These are phyloP conservation scores for Larimichthys polyactis DNA, from an alignment of 2,113 vertebrate species.

Conservation along the genomic window DNA sequence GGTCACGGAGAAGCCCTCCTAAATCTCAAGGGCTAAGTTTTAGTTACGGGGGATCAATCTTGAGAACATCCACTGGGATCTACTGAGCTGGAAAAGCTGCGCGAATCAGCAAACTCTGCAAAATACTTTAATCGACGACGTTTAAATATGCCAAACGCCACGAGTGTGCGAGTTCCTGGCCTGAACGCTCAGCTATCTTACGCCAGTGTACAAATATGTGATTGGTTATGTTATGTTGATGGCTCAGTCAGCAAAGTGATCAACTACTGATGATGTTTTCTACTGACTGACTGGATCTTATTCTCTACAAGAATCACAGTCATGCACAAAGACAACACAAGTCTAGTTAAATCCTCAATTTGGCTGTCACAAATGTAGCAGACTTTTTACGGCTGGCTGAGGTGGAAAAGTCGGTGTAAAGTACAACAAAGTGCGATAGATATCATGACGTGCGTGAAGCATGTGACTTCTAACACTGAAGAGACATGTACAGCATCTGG, in stretches of 20 bases:
- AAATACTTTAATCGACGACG: not conserved
- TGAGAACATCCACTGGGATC: not conserved
- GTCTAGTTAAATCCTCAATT: too few relatives aligned
- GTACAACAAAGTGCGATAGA: too few relatives aligned
- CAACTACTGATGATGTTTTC: not conserved
- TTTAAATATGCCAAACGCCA: too few relatives aligned
- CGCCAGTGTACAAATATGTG: not conserved
- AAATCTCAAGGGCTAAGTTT: not conserved
- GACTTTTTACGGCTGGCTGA: not conserved
- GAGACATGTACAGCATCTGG: too few relatives aligned
- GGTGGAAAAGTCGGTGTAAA: not conserved
- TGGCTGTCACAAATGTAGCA: not conserved
- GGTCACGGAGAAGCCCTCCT: constrained; percentile 5
- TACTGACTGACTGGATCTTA: not conserved
- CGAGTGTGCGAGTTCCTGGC: not conserved
- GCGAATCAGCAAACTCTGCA: not conserved
- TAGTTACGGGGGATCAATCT: constrained; percentile 1
- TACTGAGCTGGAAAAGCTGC: not conserved
- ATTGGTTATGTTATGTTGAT: not conserved
- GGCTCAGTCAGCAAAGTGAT: not conserved
- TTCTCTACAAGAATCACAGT: too few relatives aligned
- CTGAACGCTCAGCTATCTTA: not conserved
- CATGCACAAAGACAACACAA: not conserved
- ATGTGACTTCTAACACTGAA: not conserved
- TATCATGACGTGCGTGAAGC: not conserved